Evolutionary conservation across 2,888 invertebrate genomes (phyloP), one percentile per base, ranked within the genome.

Genomic region (Zaprionus lineosus): DNA sequence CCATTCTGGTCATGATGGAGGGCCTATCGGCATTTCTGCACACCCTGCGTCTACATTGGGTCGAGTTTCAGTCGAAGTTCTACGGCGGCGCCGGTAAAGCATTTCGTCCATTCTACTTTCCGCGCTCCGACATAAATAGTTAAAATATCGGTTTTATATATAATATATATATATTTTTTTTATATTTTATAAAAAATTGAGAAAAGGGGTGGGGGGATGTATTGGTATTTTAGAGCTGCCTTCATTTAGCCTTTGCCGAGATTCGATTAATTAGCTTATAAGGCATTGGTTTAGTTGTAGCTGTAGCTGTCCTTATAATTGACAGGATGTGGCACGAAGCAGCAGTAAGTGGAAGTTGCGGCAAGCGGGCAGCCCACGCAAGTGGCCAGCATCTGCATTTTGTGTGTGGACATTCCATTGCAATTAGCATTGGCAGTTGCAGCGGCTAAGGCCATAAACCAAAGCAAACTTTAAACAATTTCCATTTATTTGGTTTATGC

Each of bases 11-110:
- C 65, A 93, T 98, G 86, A 99, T 99, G 99, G 99, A 99, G 91
- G 99, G 99, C 0, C 92, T 99, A 6, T 99, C 98, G n/a, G 99
- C 99, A 19, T 99, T 99, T 92, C 92, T 99, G 72, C 99, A 99
- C 89, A 98, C 99, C 0, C 93, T 99, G 72, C 97, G 99, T 92
- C 92, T 98, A 81, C 98, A 98, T 91, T 98, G 98, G 96, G 97
- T 97, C 78, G 97, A 97, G 90, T 99, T 99, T 91, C 98, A 98
- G 92, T 97, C 96, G 89, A 97, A 97, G 90, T 97, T 97, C 91
- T 97, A 96, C 90, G 86, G 91, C 2, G 97, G 97, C 40, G 90
- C 92, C 56, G 97, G 97, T 1, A 93, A 95, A 89, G 88, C 92
- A 36, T 97, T 97, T 92, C 91, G 92, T 77, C 96, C 97, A 1